Percentiles rank a stretch among this genome's conserved stretches.
These are phyloP conservation scores for Rousettus madagascariensis DNA, from an alignment of 2,797 vertebrate species.

Conservation along the genomic window DNA sequence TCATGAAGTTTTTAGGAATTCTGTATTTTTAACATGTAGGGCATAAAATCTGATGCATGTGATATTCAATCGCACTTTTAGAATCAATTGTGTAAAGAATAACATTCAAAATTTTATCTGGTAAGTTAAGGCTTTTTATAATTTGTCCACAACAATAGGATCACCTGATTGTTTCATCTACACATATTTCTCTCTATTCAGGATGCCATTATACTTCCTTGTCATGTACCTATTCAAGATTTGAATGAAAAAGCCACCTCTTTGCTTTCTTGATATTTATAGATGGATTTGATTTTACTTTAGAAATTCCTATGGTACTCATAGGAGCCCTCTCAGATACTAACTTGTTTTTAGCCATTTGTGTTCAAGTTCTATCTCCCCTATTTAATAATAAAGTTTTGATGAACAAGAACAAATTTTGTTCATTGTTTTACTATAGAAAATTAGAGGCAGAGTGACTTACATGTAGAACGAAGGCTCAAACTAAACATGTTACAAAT, in stretches of 20 bases:
- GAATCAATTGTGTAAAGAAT: neutral
- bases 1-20: neutral
- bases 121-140: neutral
- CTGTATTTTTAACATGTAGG: neutral
- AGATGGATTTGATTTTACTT: neutral
- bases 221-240: neutral
- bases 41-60: neutral
- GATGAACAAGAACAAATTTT: neutral
- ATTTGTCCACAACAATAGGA: neutral
- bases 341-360: neutral
- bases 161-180: neutral
- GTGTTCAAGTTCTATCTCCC: neutral
- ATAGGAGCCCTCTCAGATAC: neutral
- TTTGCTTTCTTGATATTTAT: neutral
- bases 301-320: neutral
- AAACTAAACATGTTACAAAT: neutral
- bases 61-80: neutral
- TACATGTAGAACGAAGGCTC: too few species aligned
- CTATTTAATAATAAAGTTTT: neutral
- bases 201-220: neutral
- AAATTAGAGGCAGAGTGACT: neutral
- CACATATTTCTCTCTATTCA: neutral
- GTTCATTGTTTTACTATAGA: neutral
- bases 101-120: neutral
- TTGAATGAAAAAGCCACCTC: neutral